Evolutionary conservation across 2,888 invertebrate genomes (phyloP), one percentile per base, ranked within the genome.

Genomic region (Heliconius aoede): DNA sequence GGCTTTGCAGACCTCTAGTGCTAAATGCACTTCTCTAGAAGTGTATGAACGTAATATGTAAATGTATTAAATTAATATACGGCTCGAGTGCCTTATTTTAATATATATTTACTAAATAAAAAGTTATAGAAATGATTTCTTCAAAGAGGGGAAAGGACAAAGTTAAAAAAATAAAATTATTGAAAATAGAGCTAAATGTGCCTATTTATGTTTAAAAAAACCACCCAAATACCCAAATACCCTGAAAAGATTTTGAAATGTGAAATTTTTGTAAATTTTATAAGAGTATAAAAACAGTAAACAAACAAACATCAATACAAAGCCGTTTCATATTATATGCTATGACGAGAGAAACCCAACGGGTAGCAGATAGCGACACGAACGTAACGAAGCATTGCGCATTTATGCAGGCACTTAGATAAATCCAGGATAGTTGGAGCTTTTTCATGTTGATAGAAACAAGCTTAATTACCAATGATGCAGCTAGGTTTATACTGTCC

Each of bases 391-490:
- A 83, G 82, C 82, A 83, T 83, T 85, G 83, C 85, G 83, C 86
- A 85, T 88, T 86, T 88, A 86, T 87, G 85, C 86, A 85, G 86
- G 84, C 87, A 87, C 88, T 88, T 84, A 90, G 88, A 91, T 90
- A 91, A 89, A 83, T 84, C 82, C 82, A 76, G 79, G 77, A 74
- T 76, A 79, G 80, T 81, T 80, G 80, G 77, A 78, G 72, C 78
- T 78, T 77, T 77, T 83, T 80, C 79, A 80, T 78, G 78, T 76
- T 79, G 72, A 78, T 76, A 73, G 76, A 62, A 58, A 30, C 71
- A 72, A 55, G 65, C 67, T 76, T 76, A 76, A 76, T 67, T 72
- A 67, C 76, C 61, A 61, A 67, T 46, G 65, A 67, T 60, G 60
- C 67, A 60, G 61, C 72, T 46, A 28, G 9, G 51, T 51, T 77